These are phyloP conservation scores for Steatocranus sp. DNA, from an alignment of 2,797 vertebrate species.

Conservation along the genomic window DNA sequence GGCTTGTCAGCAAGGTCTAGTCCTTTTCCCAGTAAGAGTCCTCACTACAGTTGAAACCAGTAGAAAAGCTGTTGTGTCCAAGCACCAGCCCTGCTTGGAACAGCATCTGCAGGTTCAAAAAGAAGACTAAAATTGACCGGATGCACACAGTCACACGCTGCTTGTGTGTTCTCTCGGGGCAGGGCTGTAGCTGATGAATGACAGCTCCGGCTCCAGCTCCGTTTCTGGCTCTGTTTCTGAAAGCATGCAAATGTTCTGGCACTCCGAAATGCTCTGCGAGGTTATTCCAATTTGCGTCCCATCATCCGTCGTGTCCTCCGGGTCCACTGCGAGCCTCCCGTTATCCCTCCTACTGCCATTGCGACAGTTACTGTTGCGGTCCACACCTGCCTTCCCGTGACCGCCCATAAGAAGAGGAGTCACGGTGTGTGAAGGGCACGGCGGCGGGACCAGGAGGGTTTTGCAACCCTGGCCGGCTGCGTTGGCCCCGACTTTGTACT, in stretches of 20 bases:
- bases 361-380: constrained; percentile 80
- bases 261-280: constrained; percentile 42
- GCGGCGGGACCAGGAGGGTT: constrained; percentile 41
- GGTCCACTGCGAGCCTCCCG: constrained; percentile 69
- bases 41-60: background rate
- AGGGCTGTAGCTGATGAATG: constrained; percentile 80
- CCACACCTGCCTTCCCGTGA: constrained; percentile 51
- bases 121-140: background rate
- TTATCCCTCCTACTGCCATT: constrained; percentile 72
- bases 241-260: constrained; percentile 25
- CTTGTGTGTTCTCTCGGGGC: constrained; percentile 84
- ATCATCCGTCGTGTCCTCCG: constrained; percentile 78
- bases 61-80: background rate
- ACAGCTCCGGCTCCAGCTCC: constrained; percentile 68
- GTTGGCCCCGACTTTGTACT: constrained; percentile 68
- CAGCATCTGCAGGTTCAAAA: background rate
- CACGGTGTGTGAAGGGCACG: constrained; percentile 66
- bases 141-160: constrained; percentile 78
- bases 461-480: constrained; percentile 32
- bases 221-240: constrained; percentile 56
- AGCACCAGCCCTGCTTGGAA: background rate
- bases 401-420: constrained; percentile 63
- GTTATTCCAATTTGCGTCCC: constrained; percentile 55
- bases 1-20: background rate
- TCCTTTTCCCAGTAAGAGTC: background rate